Percentiles rank a stretch among this genome's conserved stretches.
Evolutionary conservation across 2,797 vertebrate genomes (phyloP).

Genomic region (Lates japonicus): DNA sequence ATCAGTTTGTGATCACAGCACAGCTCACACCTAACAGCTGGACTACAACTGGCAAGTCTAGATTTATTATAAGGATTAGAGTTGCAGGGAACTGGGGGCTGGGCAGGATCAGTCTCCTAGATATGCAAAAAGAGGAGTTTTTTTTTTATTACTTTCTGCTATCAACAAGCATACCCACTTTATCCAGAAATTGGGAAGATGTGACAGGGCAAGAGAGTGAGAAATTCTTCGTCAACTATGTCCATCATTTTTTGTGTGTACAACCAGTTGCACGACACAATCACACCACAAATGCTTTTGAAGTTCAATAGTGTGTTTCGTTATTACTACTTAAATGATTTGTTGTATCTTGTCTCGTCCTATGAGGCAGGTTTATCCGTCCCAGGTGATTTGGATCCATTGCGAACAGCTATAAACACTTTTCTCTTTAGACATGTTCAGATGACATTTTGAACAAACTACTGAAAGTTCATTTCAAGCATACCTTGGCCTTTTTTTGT

Average conservation of each 20-base stretch:
- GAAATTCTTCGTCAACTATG: neutral
- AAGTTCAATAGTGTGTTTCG: neutral
- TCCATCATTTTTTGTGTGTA: neutral
- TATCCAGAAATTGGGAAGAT: neutral
- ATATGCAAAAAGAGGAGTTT: slow-evolving; percentile 5
- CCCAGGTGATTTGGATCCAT: neutral
- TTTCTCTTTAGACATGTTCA: neutral
- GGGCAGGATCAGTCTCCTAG: neutral
- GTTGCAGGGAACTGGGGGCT: slow-evolving; percentile 37
- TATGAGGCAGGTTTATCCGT: neutral
- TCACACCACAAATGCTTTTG: neutral
- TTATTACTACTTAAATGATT: neutral
- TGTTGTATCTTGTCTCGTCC: neutral
- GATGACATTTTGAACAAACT: neutral
- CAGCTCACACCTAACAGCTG: slow-evolving; percentile 51
- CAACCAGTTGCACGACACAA: neutral
- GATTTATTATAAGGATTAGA: slow-evolving; percentile 53
- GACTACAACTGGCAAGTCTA: slow-evolving; percentile 37
- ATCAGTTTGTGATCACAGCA: slow-evolving; percentile 53
- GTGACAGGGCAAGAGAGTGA: neutral
- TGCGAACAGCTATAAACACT: neutral
- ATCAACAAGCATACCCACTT: neutral
- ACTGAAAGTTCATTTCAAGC: neutral
- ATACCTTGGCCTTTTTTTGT: neutral
- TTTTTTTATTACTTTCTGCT: neutral